Percentiles rank a stretch among this genome's conserved stretches.
These are phyloP conservation scores for Taphrorychus bicolor DNA, from an alignment of 2,888 invertebrate genomes.

Conservation along the genomic window DNA sequence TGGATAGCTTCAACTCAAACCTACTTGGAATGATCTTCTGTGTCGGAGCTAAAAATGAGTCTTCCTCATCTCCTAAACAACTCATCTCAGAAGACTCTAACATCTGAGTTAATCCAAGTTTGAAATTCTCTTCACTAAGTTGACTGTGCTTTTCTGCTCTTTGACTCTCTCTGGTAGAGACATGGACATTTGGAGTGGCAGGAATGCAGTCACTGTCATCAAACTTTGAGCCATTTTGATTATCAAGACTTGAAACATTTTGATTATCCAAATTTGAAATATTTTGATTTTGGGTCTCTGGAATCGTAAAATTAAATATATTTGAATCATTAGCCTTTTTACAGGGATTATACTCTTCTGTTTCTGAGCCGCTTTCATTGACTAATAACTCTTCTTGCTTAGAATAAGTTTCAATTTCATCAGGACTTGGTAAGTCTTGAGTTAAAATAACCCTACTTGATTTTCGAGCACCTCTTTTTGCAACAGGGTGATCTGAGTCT, in stretches of 20 bases:
- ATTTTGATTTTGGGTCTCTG: conserved; percentile 23
- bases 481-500: neutral
- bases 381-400: neutral
- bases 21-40: neutral
- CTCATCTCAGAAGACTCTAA: conserved; percentile 26
- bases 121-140: conserved; percentile 47
- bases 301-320: conserved; percentile 4
- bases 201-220: conserved; percentile 49
- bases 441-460: conserved; percentile 18
- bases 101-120: conserved; percentile 47
- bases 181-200: conserved; percentile 45
- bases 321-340: neutral
- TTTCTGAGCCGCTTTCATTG: neutral
- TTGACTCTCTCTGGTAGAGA: conserved; percentile 2
- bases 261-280: neutral
- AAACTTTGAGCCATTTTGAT: too few species aligned
- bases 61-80: neutral
- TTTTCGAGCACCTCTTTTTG: neutral
- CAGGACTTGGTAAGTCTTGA: conserved; percentile 14
- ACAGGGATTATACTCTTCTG: neutral
- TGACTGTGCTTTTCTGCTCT: neutral
- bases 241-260: too few species aligned
- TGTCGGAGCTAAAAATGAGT: neutral
- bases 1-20: too few species aligned
- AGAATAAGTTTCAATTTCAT: neutral